Evolutionary conservation across 2,797 vertebrate genomes (phyloP).

Genomic region (Diglossa cyanea): DNA sequence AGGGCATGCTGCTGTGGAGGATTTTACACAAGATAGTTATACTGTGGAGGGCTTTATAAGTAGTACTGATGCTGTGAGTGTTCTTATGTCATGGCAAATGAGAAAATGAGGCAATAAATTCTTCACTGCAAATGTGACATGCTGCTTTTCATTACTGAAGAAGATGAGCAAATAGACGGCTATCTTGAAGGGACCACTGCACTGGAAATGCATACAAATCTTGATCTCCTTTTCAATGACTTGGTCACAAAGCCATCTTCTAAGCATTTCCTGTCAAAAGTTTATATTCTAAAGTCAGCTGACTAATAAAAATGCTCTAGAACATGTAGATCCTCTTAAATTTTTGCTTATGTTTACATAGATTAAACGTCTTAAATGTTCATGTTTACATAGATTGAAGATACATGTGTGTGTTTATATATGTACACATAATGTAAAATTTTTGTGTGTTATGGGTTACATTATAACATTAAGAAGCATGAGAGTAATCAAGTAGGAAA

Average conservation of each 20-base stretch:
- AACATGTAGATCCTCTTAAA: not conserved
- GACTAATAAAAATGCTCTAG: not conserved
- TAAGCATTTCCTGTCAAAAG: not conserved
- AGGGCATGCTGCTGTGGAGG: not conserved
- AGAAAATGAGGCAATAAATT: not conserved
- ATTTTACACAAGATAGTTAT: not conserved
- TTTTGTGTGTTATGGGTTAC: not conserved
- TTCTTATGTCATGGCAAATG: not conserved
- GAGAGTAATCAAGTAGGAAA: not conserved
- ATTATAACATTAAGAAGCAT: not conserved
- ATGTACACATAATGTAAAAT: not conserved
- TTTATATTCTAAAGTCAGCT: not conserved
- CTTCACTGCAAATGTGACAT: not conserved
- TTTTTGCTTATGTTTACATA: not conserved
- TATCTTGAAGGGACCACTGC: not conserved
- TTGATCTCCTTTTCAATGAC: not conserved
- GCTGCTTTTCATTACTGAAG: not conserved
- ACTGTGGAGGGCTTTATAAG: not conserved
- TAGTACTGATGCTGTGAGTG: accelerated
- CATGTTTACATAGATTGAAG: not conserved
- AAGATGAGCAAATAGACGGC: not conserved
- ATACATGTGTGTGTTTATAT: accelerated
- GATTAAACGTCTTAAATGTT: not conserved
- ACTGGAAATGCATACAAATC: not conserved
- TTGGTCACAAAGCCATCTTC: not conserved